Conservation (phyloP, 2,888 invertebrate genomes). For the Andrena bicolor region DNA sequence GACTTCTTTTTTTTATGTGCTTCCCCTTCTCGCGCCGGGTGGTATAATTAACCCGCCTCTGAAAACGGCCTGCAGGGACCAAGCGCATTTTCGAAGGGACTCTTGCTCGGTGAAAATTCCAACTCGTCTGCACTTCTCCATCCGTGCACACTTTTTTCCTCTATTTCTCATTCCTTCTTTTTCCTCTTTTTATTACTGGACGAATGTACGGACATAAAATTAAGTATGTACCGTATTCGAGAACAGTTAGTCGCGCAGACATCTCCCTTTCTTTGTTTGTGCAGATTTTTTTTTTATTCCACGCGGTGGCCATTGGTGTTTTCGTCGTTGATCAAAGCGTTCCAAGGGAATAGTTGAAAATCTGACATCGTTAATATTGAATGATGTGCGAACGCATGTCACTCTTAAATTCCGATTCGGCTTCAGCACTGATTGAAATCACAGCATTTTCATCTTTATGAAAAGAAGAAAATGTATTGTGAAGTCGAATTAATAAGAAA, state of each 20-base stretch:
- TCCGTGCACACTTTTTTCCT: constrained; percentile 54
- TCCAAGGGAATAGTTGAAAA: background rate
- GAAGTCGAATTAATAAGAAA: too few relatives aligned
- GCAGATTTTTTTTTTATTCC: constrained; percentile 38
- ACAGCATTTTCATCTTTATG: too few relatives aligned
- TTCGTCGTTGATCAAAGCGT: constrained; percentile 22
- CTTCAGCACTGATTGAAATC: too few relatives aligned
- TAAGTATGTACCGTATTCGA: constrained; percentile 64
- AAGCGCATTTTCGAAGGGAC: constrained; percentile 73
- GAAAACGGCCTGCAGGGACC: constrained; percentile 74
- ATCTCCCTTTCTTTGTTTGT: constrained; percentile 58
- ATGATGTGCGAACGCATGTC: too few relatives aligned
- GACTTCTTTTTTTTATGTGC: constrained; percentile 58
- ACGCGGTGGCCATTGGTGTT: constrained; percentile 18
- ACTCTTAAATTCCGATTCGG: too few relatives aligned
- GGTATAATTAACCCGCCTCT: constrained; percentile 74
- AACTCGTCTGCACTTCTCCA: constrained; percentile 70
- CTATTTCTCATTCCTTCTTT: constrained; percentile 47
- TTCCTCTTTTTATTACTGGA: constrained; percentile 27
- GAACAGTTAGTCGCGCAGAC: constrained; percentile 58
- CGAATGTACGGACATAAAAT: constrained; percentile 68
- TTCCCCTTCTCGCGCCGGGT: constrained; percentile 68
- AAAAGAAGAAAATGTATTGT: too few relatives aligned
- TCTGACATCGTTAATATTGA: too few relatives aligned
- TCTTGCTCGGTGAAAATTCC: constrained; percentile 68